phyloP scores from a whole-genome alignment of 2,888 invertebrate species.

The Agriopis leucophaearia region DNA sequence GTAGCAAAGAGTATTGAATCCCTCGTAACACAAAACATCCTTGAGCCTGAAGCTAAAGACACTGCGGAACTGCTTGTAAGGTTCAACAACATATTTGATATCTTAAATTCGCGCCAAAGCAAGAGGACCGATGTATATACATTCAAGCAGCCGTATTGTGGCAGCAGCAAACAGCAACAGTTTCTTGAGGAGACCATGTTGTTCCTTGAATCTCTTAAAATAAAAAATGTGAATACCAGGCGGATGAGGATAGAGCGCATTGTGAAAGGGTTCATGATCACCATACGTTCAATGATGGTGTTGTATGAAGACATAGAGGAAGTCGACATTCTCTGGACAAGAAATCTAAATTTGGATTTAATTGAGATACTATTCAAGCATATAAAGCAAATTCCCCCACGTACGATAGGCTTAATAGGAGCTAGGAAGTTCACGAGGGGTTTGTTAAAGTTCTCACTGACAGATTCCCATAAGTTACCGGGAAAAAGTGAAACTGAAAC shows the following conservation, averaged over 20 bases:
- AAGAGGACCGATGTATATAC: neutral
- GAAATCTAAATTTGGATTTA: neutral
- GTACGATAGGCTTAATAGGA: neutral
- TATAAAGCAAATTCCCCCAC: neutral
- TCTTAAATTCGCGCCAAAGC: neutral
- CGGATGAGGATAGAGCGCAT: neutral
- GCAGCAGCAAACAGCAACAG: neutral
- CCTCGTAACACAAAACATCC: neutral
- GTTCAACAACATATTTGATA: neutral
- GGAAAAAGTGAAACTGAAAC: neutral
- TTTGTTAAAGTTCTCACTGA: neutral
- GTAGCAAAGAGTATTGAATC: neutral
- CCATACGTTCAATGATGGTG: neutral
- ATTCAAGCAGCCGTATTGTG: neutral
- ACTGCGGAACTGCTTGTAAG: neutral
- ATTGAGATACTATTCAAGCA: neutral
- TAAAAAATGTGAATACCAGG: neutral
- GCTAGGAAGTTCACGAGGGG: neutral
- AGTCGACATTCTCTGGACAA: neutral
- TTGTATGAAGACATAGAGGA: neutral
- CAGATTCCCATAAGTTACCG: neutral
- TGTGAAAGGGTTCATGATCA: neutral
- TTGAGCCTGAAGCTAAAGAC: neutral
- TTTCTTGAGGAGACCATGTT: neutral
- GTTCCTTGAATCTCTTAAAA: neutral